Evolutionary conservation across 1,140 invertebrate species (phyloP), one percentile per base, ranked within the genome.

Genomic region (Drosophila nebulosa): DNA sequence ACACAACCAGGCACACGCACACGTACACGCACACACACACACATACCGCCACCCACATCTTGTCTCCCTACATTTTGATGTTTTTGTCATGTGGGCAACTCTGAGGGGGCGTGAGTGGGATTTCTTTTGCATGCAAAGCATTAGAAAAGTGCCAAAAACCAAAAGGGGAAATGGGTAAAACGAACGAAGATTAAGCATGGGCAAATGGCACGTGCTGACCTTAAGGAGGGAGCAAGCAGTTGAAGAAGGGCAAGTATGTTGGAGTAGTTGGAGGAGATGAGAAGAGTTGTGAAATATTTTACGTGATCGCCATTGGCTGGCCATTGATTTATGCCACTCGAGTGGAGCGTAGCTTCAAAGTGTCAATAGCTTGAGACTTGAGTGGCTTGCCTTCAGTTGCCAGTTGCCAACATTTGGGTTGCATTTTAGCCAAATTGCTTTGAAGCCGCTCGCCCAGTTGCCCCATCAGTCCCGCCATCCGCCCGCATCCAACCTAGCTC

Each of bases 311-410:
- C 78, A 81, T 81, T 85, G 80, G 81, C 78, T 80, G 74, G 65
- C 74, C 81, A 81, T 88, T 86, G 81, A 86, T 86, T 86, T 88
- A 86, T 86, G 83, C 81, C 81, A 81, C 74, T 78, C 84, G 83
- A 88, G 79, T 74, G 74, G 64, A 73, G 78, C 81, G 74, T 58
- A 73, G 78, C 81, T 81, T 81, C 78, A 88, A 86, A 86, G 81
- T 86, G 81, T 88, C 81, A 88, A 86, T 88, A 81, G 57, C 64
- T 73, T 71, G 30, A 46, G 39, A 36, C 64, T 62, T 66, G 67
- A 58, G 46, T 39, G 55, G 55, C 36, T 64, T 39, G 39, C 18
- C 50, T 51, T 64, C 42, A 55, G 42, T 53, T 50, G 24, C 68
- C 32, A 36, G 69, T 46, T 55, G 61, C 53, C 42, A 21, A 46